Percentiles rank a stretch among this genome's conserved stretches.
phyloP scores from a whole-genome alignment of 1,140 invertebrate species.

The Zophobas atratus region DNA sequence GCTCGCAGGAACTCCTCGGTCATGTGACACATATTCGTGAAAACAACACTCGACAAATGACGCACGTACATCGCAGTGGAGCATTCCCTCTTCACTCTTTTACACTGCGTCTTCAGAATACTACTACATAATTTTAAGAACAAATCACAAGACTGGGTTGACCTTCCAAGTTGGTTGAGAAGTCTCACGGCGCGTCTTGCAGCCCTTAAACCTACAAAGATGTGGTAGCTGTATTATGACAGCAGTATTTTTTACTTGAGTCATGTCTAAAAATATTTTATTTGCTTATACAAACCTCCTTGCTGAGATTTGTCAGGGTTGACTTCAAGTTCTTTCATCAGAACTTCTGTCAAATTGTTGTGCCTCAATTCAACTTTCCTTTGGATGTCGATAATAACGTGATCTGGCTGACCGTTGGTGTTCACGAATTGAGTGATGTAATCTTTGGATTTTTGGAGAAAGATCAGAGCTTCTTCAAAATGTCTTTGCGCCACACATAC shows the following conservation, averaged over 20 bases:
- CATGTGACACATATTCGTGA: conserved; percentile 90
- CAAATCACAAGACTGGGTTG: conserved; percentile 85
- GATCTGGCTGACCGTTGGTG: conserved; percentile 67
- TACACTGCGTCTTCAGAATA: conserved; percentile 86
- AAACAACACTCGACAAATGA: conserved; percentile 89
- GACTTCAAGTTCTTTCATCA: conserved; percentile 91
- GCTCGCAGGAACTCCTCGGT: conserved; percentile 88
- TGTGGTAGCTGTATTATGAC: too few relatives aligned
- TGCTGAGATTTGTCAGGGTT: conserved; percentile 91
- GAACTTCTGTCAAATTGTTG: conserved; percentile 84
- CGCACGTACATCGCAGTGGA: conserved; percentile 89
- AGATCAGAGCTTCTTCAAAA: conserved; percentile 93
- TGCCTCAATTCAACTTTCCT: conserved; percentile 81
- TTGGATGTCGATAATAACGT: conserved; percentile 67
- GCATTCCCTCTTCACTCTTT: conserved; percentile 90
- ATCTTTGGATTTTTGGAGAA: conserved; percentile 83
- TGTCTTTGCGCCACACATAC: conserved; percentile 97
- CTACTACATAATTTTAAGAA: conserved; percentile 90
- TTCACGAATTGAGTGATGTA: conserved; percentile 69
- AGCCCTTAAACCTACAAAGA: conserved; percentile 75
- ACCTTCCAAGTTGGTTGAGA: conserved; percentile 88
- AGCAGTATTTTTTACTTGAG: too few relatives aligned
- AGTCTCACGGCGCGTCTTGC: conserved; percentile 88
- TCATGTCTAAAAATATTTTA: too few relatives aligned
- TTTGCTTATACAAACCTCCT: conserved; percentile 75